A percentile compares a stretch with the other conserved stretches of the same genome.
Conservation (phyloP, 2,888 invertebrate species). For the Baccha elongata region DNA sequence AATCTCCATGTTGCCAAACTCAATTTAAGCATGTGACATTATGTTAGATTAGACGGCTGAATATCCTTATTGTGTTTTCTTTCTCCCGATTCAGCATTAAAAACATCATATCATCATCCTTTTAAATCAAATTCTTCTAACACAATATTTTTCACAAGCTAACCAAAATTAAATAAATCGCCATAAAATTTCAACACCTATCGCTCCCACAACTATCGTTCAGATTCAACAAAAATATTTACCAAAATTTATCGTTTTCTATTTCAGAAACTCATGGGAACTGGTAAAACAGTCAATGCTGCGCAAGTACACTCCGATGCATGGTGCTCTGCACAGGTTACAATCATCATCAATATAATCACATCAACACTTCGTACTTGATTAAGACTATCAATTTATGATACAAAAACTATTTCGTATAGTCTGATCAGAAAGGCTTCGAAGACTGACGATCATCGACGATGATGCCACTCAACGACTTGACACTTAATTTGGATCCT, state of each 20-base stretch:
- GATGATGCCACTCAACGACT: slow-evolving; percentile 3
- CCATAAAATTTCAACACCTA: slow-evolving; percentile 53
- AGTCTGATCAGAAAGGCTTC: slow-evolving; percentile 37
- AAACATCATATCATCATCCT: no score
- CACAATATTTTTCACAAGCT: slow-evolving; percentile 24
- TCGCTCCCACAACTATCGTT: slow-evolving; percentile 59
- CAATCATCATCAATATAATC: slow-evolving; percentile 33
- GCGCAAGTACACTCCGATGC: slow-evolving; percentile 6
- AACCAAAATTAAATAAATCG: slow-evolving; percentile 50
- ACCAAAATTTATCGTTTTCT: slow-evolving; percentile 29
- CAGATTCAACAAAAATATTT: slow-evolving; percentile 11
- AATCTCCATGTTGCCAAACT: no score
- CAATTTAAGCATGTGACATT: no score
- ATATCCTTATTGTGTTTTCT: no score
- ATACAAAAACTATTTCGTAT: slow-evolving; percentile 54
- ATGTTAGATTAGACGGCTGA: no score
- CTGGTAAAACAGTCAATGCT: slow-evolving; percentile 1
- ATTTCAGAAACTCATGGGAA: slow-evolving; percentile 40
- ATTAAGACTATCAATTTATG: slow-evolving; percentile 61
- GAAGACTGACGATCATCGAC: neutral
- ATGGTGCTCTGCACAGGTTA: neutral
- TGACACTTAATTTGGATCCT: slow-evolving; percentile 48
- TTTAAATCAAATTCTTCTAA: no score
- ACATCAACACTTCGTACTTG: slow-evolving; percentile 2
- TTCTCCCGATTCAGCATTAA: no score